Conservation (phyloP, 1,140 invertebrate species). For the Heliconius melpomene region DNA sequence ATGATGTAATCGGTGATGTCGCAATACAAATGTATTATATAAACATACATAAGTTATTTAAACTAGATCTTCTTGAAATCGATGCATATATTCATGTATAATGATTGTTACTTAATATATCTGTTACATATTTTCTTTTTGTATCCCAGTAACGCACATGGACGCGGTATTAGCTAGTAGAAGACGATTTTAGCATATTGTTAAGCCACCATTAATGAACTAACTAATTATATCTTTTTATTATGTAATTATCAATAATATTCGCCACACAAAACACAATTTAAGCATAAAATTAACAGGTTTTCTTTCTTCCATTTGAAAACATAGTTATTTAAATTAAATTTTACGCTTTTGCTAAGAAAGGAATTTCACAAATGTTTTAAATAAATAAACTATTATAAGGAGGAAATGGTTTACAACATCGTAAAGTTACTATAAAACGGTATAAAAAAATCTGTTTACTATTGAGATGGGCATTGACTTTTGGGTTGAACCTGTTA, state of each 20-base stretch:
- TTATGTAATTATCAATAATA: no score
- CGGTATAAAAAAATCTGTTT: neutral
- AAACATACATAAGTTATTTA: neutral
- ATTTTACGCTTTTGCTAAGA: neutral
- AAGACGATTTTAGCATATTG: no score
- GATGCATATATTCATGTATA: neutral
- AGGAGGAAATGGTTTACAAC: neutral
- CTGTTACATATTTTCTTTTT: neutral
- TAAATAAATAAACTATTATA: conserved; percentile 1
- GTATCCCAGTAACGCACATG: neutral
- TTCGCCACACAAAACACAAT: neutral
- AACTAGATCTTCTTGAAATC: conserved; percentile 3
- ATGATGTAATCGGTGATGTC: neutral
- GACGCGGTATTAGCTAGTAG: neutral
- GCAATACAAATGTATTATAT: neutral
- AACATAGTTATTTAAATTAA: conserved; percentile 1
- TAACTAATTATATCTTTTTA: neutral
- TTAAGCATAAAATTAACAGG: neutral
- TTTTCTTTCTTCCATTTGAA: neutral
- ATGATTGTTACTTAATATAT: neutral
- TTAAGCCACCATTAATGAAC: no score
- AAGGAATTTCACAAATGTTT: neutral
- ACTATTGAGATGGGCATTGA: neutral
- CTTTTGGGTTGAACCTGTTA: neutral
- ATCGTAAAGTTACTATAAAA: conserved; percentile 1